Evolutionary conservation across 2,113 vertebrate species (phyloP).

Genomic region (Myrmecophaga tridactyla): DNA sequence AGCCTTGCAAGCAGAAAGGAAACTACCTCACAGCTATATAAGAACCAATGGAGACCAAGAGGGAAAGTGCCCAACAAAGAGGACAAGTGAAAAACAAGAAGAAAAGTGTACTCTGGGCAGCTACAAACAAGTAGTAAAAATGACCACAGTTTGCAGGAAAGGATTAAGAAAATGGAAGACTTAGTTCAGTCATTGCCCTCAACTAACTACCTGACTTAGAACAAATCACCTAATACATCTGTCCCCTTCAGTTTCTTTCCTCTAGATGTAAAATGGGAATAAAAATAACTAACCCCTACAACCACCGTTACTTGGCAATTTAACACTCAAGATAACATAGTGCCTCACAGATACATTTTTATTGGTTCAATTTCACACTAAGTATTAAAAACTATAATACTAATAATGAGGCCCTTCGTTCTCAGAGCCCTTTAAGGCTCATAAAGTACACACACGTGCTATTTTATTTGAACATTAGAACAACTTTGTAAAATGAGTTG

Average conservation of each 20-base stretch:
- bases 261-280: conserved; percentile 25
- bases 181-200: not conserved
- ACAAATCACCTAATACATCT: not conserved
- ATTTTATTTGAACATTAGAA: conserved; percentile 24
- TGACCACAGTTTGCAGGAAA: not conserved
- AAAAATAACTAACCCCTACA: not conserved
- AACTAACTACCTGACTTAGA: not conserved
- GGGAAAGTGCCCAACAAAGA: not conserved
- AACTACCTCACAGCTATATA: not conserved
- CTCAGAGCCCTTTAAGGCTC: not conserved
- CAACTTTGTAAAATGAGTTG: not conserved
- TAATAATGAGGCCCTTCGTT: not conserved
- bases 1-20: not conserved
- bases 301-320: not conserved
- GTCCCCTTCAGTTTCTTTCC: not conserved
- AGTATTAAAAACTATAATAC: conserved; percentile 1
- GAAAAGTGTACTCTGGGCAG: not conserved
- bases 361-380: conserved; percentile 30
- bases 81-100: not conserved
- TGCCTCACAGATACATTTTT: conserved; percentile 28
- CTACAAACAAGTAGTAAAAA: not conserved
- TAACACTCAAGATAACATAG: not conserved
- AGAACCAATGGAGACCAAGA: not conserved
- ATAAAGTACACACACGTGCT: not conserved
- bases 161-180: not conserved